These are phyloP conservation scores for Knipowitschia caucasica DNA, from an alignment of 2,797 vertebrate genomes.

Conservation along the genomic window DNA sequence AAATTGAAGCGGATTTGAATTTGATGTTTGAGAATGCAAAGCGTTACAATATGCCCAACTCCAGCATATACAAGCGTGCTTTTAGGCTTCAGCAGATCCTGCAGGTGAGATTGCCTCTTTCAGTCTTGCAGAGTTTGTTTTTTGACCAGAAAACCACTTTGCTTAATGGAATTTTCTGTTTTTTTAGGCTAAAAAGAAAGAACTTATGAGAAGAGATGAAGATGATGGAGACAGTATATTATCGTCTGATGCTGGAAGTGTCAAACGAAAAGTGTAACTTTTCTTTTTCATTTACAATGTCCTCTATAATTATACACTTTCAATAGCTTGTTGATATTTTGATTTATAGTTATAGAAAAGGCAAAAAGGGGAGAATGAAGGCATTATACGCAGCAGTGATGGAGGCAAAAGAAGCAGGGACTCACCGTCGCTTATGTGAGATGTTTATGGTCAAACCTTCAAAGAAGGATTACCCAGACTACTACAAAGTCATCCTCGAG, in stretches of 20 bases:
- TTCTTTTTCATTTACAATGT: not conserved
- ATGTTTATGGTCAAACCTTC: constrained; percentile 98
- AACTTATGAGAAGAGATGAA: constrained; percentile 88
- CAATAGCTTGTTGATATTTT: not conserved
- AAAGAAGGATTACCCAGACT: constrained; percentile 98
- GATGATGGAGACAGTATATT: constrained; percentile 95
- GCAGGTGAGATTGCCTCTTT: constrained; percentile 76
- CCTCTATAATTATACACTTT: not conserved
- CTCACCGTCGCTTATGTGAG: constrained; percentile 89
- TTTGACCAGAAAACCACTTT: not conserved
- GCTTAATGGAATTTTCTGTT: constrained; percentile 1
- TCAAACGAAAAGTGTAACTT: constrained; percentile 91
- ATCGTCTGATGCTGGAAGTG: constrained; percentile 89
- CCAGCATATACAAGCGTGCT: constrained; percentile 96
- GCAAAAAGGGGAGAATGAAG: constrained; percentile 95
- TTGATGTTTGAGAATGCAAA: constrained; percentile 99
- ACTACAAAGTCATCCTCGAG: constrained; percentile 96
- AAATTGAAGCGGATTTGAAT: constrained; percentile 90
- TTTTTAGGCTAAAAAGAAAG: constrained; percentile 89
- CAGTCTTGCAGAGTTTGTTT: not conserved
- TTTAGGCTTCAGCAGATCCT: constrained; percentile 94
- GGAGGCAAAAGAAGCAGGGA: constrained; percentile 84
- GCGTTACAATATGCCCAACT: constrained; percentile 96
- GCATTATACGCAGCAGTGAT: constrained; percentile 86
- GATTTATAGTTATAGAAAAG: constrained; percentile 87